Percentiles rank a stretch among this genome's conserved stretches.
phyloP scores from a whole-genome alignment of 1,140 invertebrate genomes.

The Cydia pomonella region DNA sequence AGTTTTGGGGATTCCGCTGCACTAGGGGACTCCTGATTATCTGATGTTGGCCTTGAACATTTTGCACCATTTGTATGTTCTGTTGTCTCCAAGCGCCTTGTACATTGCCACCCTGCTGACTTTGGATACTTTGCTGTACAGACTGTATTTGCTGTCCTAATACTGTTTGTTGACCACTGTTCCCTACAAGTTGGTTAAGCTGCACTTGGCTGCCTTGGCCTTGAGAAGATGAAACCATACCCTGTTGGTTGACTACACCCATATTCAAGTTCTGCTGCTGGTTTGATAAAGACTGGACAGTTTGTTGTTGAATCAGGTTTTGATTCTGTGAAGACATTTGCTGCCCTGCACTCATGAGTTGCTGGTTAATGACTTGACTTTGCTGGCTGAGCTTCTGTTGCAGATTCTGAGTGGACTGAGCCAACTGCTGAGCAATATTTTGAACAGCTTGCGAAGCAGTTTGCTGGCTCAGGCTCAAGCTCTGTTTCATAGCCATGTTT shows the following conservation, averaged over 20 bases:
- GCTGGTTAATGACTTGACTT: constrained; percentile 66
- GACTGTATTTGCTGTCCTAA: constrained; percentile 71
- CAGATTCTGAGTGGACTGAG: constrained; percentile 73
- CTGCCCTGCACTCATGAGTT: constrained; percentile 63
- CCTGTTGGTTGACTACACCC: constrained; percentile 68
- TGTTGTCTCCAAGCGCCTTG: constrained; percentile 80
- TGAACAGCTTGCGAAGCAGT: constrained; percentile 68
- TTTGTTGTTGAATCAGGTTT: constrained; percentile 70
- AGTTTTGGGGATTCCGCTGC: constrained; percentile 74
- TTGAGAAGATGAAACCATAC: constrained; percentile 64
- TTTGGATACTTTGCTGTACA: constrained; percentile 69
- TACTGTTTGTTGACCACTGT: constrained; percentile 62
- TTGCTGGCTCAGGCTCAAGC: constrained; percentile 68
- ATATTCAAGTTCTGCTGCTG: constrained; percentile 74
- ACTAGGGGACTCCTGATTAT: constrained; percentile 75
- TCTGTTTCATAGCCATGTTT: constrained; percentile 71
- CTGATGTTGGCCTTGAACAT: constrained; percentile 74
- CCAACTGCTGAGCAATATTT: constrained; percentile 75
- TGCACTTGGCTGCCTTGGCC: constrained; percentile 61
- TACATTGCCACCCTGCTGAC: constrained; percentile 63
- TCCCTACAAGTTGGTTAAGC: constrained; percentile 64
- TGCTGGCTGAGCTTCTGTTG: constrained; percentile 71
- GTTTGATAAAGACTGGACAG: constrained; percentile 66
- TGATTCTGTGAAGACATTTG: constrained; percentile 64
- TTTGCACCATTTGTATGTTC: constrained; percentile 77